Percentiles rank a stretch among this genome's conserved stretches.
Evolutionary conservation across 2,113 vertebrate species (phyloP).

Genomic region (Drymodes brunneopygia): DNA sequence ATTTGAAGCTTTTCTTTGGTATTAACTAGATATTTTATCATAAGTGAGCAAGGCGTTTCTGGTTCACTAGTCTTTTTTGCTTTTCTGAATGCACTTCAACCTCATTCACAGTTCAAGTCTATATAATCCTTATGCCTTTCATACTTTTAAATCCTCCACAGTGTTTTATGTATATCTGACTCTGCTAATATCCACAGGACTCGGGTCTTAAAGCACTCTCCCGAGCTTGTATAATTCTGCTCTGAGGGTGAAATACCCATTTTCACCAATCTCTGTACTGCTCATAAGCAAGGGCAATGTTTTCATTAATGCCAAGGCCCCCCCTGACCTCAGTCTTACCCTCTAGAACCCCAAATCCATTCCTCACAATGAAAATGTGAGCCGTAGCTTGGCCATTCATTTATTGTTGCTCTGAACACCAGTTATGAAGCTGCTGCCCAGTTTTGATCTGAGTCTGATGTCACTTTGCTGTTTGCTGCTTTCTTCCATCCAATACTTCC

Average conservation of each 20-base stretch:
- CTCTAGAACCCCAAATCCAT: background rate
- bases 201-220: background rate
- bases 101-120: slow-evolving; percentile 64
- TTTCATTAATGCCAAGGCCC: background rate
- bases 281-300: background rate
- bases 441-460: background rate
- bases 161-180: slow-evolving; percentile 46
- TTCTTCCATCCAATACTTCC: background rate
- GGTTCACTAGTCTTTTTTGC: slow-evolving; percentile 71
- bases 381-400: background rate
- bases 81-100: slow-evolving; percentile 72
- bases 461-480: background rate
- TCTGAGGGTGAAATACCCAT: background rate
- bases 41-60: slow-evolving; percentile 73
- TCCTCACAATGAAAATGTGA: background rate
- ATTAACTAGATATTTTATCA: slow-evolving; percentile 77
- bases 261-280: slow-evolving; percentile 1
- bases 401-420: background rate
- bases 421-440: background rate
- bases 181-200: slow-evolving; percentile 31
- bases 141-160: slow-evolving; percentile 65
- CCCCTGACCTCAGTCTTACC: background rate
- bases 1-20: slow-evolving; percentile 74
- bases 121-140: slow-evolving; percentile 70
- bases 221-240: slow-evolving; percentile 11